phyloP scores from a whole-genome alignment of 2,888 invertebrate species.

The Lydus trimaculatus region DNA sequence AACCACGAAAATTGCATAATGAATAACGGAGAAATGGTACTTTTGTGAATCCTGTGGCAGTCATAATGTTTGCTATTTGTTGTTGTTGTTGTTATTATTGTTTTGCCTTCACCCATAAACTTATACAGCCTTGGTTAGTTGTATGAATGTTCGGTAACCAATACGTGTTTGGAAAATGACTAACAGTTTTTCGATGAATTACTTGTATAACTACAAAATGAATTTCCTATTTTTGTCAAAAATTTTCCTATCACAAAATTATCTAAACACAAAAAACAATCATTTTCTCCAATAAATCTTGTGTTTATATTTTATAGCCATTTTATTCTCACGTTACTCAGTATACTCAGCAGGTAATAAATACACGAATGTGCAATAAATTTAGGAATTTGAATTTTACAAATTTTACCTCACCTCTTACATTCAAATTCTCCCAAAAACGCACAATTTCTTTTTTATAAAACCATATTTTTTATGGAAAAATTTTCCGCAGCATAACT shows the following conservation, averaged over 20 bases:
- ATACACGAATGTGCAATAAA: background rate
- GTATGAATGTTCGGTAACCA: slow-evolving; percentile 4
- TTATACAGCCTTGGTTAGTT: background rate
- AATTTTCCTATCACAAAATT: background rate
- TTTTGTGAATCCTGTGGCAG: background rate
- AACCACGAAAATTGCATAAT: background rate
- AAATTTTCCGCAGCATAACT: no score
- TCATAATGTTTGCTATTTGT: background rate
- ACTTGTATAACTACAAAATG: background rate
- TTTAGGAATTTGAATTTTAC: background rate
- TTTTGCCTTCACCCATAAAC: slow-evolving; percentile 11
- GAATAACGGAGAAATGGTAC: background rate
- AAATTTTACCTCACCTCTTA: no score
- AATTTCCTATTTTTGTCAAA: background rate
- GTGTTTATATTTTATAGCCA: background rate
- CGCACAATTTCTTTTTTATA: no score
- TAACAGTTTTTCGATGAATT: background rate
- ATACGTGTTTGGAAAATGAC: slow-evolving; percentile 11
- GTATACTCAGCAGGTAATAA: background rate
- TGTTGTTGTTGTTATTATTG: background rate
- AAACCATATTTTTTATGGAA: no score
- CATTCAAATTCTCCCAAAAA: no score
- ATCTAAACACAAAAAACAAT: background rate
- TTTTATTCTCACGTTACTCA: background rate
- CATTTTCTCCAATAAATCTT: background rate